These are phyloP conservation scores for Otolemur garnettii DNA, from an alignment of 2,113 vertebrate genomes.

Conservation along the genomic window DNA sequence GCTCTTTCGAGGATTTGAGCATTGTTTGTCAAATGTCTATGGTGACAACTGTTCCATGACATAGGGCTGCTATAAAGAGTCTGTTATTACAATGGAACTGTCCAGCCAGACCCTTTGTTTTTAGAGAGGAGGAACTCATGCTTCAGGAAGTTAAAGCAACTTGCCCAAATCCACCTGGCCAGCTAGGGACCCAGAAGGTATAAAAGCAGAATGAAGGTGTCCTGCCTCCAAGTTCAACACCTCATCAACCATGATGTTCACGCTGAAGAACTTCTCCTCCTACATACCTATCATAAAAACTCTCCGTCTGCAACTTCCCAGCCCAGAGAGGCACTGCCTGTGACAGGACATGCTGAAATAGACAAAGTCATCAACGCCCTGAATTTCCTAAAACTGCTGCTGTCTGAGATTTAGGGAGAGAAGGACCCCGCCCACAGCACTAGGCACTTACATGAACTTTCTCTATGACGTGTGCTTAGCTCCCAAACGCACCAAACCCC, in stretches of 20 bases:
- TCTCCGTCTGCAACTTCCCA: slow-evolving; percentile 51
- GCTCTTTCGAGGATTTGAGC: neutral
- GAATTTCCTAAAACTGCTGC: neutral
- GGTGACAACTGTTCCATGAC: neutral
- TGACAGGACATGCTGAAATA: neutral
- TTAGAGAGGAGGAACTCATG: neutral
- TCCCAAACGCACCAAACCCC: neutral
- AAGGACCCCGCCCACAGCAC: neutral
- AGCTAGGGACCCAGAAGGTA: neutral
- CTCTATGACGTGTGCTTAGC: neutral
- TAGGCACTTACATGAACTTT: neutral
- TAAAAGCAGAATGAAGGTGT: slow-evolving; percentile 56
- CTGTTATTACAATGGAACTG: neutral
- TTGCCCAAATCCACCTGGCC: slow-evolving; percentile 26
- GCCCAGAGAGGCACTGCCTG: slow-evolving; percentile 9
- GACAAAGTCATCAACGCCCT: neutral
- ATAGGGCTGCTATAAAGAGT: neutral
- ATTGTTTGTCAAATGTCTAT: neutral
- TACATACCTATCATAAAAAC: neutral
- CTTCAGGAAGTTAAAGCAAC: slow-evolving; percentile 45
- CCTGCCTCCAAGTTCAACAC: slow-evolving; percentile 12
- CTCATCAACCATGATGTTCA: slow-evolving; percentile 66
- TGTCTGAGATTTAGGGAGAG: neutral
- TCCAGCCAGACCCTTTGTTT: neutral
- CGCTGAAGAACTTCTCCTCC: slow-evolving; percentile 53